Percentiles rank a stretch among this genome's conserved stretches.
phyloP scores from a whole-genome alignment of 2,113 vertebrate species.

The Chiloscyllium plagiosum region DNA sequence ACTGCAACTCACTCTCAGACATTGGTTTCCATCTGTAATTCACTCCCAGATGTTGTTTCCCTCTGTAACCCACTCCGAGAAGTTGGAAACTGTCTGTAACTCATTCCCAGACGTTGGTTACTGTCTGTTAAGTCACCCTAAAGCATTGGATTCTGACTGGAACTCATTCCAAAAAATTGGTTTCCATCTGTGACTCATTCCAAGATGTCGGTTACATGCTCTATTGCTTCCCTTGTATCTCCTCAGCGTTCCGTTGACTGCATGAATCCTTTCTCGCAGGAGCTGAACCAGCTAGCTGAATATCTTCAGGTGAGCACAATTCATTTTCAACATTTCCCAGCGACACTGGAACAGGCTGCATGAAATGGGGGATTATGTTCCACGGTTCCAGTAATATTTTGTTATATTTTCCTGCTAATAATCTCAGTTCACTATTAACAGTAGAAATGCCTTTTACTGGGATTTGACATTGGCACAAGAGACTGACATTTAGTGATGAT shows the following conservation, averaged over 20 bases:
- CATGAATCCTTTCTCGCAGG: constrained; percentile 22
- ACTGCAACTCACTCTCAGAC: not conserved
- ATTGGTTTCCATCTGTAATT: not conserved
- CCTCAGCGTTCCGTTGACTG: constrained; percentile 8
- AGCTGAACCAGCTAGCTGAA: constrained; percentile 16
- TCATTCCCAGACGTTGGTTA: not conserved
- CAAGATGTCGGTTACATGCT: not conserved
- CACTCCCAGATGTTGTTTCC: not conserved
- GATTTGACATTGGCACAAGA: not conserved
- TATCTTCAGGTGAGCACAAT: constrained; percentile 2
- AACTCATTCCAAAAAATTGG: not conserved
- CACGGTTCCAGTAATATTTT: not conserved
- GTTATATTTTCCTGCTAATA: not conserved
- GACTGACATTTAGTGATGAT: not conserved
- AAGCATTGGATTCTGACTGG: not conserved
- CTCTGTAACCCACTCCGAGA: not conserved
- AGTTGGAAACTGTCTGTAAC: not conserved
- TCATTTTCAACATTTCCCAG: not conserved
- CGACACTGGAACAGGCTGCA: not conserved
- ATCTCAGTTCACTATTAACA: not conserved
- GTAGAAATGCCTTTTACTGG: not conserved
- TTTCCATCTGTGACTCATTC: not conserved
- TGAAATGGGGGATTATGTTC: not conserved
- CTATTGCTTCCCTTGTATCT: not conserved
- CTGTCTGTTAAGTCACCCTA: not conserved